Evolutionary conservation across 2,888 invertebrate genomes (phyloP).

Genomic region (Callosobruchus maculatus): DNA sequence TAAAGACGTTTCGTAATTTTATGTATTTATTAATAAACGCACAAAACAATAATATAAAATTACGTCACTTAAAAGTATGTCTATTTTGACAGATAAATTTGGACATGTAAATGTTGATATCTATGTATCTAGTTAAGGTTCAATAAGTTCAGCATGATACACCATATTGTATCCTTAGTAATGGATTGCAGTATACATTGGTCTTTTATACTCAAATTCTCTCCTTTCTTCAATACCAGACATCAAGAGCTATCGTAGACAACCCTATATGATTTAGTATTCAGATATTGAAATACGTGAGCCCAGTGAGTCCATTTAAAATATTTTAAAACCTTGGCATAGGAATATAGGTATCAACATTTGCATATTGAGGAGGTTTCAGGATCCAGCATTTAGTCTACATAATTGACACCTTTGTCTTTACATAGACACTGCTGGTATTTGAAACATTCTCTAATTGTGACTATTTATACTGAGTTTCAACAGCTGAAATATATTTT

Average conservation of each 20-base stretch:
- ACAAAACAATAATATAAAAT: background rate
- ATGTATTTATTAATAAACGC: background rate
- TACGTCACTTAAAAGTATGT: background rate
- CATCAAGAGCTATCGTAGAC: too few species aligned
- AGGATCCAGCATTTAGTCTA: background rate
- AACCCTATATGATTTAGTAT: too few species aligned
- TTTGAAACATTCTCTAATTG: background rate
- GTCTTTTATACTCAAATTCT: too few species aligned
- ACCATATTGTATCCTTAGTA: too few species aligned
- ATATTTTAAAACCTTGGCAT: background rate
- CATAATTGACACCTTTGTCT: background rate
- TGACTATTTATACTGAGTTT: background rate
- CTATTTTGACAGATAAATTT: background rate
- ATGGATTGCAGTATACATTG: too few species aligned
- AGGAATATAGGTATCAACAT: background rate
- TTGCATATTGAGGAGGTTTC: background rate
- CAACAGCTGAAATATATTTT: background rate
- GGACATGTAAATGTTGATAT: background rate
- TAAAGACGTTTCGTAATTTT: background rate
- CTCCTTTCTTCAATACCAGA: too few species aligned
- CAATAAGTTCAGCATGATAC: too few species aligned
- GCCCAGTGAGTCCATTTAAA: too few species aligned
- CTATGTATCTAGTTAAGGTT: too few species aligned
- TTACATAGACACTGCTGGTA: background rate
- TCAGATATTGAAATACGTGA: too few species aligned